Conservation (phyloP, 2,113 vertebrate genomes). For the Eolophus roseicapilla region DNA sequence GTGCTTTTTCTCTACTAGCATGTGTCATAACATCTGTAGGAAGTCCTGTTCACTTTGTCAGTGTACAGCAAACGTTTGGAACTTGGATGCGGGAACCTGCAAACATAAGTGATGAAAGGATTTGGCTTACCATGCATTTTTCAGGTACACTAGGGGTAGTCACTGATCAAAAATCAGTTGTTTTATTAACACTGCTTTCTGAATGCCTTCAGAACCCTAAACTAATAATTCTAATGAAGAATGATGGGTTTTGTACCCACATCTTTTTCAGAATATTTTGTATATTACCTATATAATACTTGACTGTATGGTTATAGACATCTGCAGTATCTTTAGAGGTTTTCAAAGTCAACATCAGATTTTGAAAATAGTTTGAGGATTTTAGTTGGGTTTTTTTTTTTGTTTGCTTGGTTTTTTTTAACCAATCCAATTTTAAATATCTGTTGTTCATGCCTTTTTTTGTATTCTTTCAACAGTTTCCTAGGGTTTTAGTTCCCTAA, state of each 20-base stretch:
- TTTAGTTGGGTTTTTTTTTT: background rate
- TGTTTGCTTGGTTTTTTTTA: background rate
- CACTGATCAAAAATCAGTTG: background rate
- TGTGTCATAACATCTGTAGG: slow-evolving; percentile 83
- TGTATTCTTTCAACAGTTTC: background rate
- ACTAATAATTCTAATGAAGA: background rate
- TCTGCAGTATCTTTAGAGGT: background rate
- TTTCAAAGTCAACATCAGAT: background rate
- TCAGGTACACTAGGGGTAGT: slow-evolving; percentile 77
- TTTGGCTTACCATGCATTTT: slow-evolving; percentile 94
- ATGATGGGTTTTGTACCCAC: background rate
- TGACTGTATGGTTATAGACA: background rate
- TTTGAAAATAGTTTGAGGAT: background rate
- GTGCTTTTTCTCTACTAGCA: slow-evolving; percentile 69
- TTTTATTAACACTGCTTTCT: background rate
- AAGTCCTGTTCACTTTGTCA: slow-evolving; percentile 81
- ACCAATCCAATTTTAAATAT: background rate
- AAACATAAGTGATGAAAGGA: slow-evolving; percentile 78
- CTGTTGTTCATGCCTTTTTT: background rate
- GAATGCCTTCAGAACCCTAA: background rate
- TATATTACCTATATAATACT: background rate
- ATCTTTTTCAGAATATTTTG: background rate
- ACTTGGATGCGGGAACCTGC: slow-evolving; percentile 90
- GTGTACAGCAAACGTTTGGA: slow-evolving; percentile 85
- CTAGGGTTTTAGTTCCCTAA: background rate